These are phyloP conservation scores for Varanus komodoensis DNA, from an alignment of 2,113 vertebrate species.

Conservation along the genomic window DNA sequence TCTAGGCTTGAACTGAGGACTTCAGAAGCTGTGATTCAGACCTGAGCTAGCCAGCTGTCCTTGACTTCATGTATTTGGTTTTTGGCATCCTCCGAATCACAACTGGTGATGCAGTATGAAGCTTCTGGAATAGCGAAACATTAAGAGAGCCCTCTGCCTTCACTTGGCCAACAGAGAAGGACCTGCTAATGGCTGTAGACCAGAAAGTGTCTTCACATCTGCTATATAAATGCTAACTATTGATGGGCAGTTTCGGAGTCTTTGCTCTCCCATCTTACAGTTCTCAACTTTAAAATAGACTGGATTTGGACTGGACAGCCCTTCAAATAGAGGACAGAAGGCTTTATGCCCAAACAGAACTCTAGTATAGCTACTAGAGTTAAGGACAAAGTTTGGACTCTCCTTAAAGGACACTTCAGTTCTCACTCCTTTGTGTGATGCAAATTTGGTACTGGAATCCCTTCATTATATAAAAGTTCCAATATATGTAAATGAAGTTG, in stretches of 20 bases:
- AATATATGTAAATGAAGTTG: neutral
- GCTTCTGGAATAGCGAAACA: neutral
- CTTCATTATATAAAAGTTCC: slow-evolving; percentile 16
- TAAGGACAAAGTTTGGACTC: neutral
- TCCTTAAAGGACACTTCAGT: neutral
- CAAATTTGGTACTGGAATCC: neutral
- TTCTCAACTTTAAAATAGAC: neutral
- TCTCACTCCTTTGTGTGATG: neutral
- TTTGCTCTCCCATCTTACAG: too few species aligned
- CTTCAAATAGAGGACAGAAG: neutral
- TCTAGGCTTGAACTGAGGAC: neutral
- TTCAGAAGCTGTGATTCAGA: neutral
- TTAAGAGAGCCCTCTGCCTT: neutral
- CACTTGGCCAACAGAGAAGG: neutral
- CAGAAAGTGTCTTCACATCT: neutral
- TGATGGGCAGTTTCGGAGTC: neutral
- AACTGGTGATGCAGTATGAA: neutral
- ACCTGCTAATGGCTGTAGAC: neutral
- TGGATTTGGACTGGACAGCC: neutral
- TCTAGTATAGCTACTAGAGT: neutral
- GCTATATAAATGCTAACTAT: neutral
- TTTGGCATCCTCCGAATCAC: neutral
- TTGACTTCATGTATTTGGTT: neutral
- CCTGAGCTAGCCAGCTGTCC: neutral
- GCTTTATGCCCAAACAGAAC: too few species aligned